These are phyloP conservation scores for Caracal caracal DNA, from an alignment of 2,113 vertebrate species.

Conservation along the genomic window DNA sequence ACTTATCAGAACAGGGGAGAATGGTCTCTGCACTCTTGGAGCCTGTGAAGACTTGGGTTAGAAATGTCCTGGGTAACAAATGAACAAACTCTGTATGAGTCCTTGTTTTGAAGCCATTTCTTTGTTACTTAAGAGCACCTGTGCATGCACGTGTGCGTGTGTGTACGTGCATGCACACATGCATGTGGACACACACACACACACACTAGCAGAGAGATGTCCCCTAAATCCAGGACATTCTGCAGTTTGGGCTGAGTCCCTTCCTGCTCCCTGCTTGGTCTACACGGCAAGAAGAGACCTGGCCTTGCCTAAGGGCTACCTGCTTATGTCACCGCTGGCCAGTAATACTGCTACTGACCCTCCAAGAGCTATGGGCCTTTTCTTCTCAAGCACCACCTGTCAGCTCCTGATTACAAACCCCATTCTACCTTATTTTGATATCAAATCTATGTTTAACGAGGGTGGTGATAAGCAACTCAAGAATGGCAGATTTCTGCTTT, in stretches of 20 bases:
- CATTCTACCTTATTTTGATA: background rate
- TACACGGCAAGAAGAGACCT: background rate
- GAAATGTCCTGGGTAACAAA: background rate
- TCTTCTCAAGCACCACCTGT: background rate
- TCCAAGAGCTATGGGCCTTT: background rate
- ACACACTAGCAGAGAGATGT: no score
- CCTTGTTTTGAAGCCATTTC: background rate
- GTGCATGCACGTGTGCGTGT: no score
- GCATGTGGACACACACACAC: background rate
- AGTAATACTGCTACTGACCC: accelerated
- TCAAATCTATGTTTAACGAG: background rate
- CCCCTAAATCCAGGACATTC: background rate
- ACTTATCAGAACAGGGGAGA: constrained; percentile 29
- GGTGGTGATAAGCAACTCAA: background rate
- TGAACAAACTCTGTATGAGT: background rate
- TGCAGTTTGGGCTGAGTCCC: background rate
- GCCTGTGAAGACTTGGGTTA: constrained; percentile 5
- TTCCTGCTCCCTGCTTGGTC: background rate
- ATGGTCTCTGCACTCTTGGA: background rate
- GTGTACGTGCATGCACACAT: no score
- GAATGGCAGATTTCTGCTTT: background rate
- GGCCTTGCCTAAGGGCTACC: background rate
- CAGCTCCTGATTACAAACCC: background rate
- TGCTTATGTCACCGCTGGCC: background rate
- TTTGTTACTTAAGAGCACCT: background rate